These are phyloP conservation scores for Tarsius wallacei DNA, from an alignment of 2,797 vertebrate species.

Conservation along the genomic window DNA sequence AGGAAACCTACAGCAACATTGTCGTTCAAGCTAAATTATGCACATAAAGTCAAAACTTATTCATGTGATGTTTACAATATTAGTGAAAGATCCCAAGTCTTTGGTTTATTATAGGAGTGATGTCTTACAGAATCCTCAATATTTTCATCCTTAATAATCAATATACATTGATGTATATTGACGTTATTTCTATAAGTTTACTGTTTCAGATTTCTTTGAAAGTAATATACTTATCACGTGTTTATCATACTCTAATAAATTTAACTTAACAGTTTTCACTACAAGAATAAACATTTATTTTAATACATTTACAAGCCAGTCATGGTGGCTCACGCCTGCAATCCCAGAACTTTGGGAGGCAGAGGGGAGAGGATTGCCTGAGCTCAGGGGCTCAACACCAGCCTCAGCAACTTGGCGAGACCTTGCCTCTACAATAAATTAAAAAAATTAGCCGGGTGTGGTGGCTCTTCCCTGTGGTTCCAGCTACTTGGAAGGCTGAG, in stretches of 20 bases:
- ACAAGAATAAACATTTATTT: slow-evolving; percentile 33
- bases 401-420: too few species aligned
- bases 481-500: too few species aligned
- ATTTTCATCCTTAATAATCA: background rate
- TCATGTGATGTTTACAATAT: background rate
- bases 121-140: background rate
- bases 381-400: too few species aligned
- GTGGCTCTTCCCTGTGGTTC: too few species aligned
- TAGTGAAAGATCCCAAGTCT: background rate
- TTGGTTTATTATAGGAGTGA: too few species aligned
- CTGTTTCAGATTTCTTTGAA: background rate
- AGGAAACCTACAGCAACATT: accelerated
- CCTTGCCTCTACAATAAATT: too few species aligned
- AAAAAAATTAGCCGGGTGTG: too few species aligned
- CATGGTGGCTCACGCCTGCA: too few species aligned
- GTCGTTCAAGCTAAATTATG: background rate
- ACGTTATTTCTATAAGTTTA: background rate
- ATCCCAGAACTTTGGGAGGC: too few species aligned
- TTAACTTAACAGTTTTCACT: background rate
- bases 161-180: too few species aligned
- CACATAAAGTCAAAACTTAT: background rate
- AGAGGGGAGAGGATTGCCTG: too few species aligned
- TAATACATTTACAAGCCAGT: background rate
- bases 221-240: background rate
- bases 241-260: background rate